Base-by-base conservation (phyloP, 2,113 vertebrate genomes). In the Cettia cetti region DNA sequence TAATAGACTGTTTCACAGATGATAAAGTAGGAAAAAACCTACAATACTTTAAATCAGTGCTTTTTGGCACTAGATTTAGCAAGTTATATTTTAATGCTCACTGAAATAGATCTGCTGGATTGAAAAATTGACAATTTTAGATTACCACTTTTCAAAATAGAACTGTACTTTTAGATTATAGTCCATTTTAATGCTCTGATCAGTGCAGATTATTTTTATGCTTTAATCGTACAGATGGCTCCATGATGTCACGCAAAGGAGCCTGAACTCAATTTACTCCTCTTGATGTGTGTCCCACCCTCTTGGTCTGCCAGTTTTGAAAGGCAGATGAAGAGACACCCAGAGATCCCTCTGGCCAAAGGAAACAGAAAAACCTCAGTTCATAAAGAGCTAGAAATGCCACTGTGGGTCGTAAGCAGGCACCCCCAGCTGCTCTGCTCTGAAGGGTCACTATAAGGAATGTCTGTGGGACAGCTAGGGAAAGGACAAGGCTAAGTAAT, bases 171-270 rank as follows among this genome's bases (percentile, higher is more conserved):
- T 85, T n/a, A 64, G 66, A 89, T 87, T 90, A 72, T 28, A 87
- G 82, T 37, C 57, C 82, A 76, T 89, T 89, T 47, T 90, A 93
- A 88, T 89, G 85, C 65, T 94, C 76, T 94, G 86, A 94, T 69
- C 79, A 42, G 26, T 12, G 23, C 53, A 61, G 65, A 93, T 84
- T 86, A 90, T 86, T 86, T 84, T 60, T 81, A 78, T 74, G 59
- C 45, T 80, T 92, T 90, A 74, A 79, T 71, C 69, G 40, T 49
- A 90, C 50, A 90, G 82, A 88, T 90, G 89, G 64, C 63, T 83
- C 69, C 68, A 64, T 7, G 1, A 86, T 65, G 65, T 86, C 82
- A 96, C 4, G 8, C 72, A 82, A 66, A 85, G 82, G 60, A 63
- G 47, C 22, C 68, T 64, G 50, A 93, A 96, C 54, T 86, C 74